phyloP scores from a whole-genome alignment of 2,113 vertebrate species.

The Gallinago undulata region DNA sequence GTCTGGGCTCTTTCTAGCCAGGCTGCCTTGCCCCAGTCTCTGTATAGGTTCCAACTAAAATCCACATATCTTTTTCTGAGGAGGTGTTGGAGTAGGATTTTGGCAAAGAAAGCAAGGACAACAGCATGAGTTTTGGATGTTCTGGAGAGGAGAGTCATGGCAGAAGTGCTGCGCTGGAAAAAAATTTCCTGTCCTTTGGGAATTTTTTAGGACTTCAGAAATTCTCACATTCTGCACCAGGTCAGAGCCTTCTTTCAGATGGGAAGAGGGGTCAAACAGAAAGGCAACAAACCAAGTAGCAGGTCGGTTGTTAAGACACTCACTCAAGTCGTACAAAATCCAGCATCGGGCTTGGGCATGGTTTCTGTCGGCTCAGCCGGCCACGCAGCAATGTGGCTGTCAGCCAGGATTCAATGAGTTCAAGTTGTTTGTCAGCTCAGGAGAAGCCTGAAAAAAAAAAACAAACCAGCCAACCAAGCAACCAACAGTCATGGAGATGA shows the following conservation, averaged over 20 bases:
- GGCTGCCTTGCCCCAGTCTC: not conserved
- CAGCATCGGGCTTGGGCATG: not conserved
- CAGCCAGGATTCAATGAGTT: not conserved
- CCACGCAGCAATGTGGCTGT: not conserved
- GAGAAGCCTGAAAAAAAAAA: not conserved
- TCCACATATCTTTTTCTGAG: not conserved
- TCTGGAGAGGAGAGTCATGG: not conserved
- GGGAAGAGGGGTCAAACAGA: not conserved
- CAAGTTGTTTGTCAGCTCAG: not conserved
- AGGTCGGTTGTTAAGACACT: not conserved
- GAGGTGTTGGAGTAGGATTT: not conserved
- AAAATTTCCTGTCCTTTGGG: not conserved
- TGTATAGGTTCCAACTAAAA: not conserved
- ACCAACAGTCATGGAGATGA: not conserved
- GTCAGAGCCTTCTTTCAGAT: not conserved
- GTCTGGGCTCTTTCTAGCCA: not conserved
- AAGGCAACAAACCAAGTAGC: not conserved
- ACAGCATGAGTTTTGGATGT: not conserved
- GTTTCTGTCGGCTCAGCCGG: not conserved
- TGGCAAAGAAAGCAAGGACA: not conserved
- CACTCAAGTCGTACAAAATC: not conserved
- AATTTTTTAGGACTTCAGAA: not conserved
- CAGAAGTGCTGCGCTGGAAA: constrained; percentile 11
- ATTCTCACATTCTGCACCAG: not conserved
- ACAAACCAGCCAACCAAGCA: not conserved